These are phyloP conservation scores for Dinothrombium tinctorium DNA, from an alignment of 1,140 invertebrate species.

Conservation along the genomic window DNA sequence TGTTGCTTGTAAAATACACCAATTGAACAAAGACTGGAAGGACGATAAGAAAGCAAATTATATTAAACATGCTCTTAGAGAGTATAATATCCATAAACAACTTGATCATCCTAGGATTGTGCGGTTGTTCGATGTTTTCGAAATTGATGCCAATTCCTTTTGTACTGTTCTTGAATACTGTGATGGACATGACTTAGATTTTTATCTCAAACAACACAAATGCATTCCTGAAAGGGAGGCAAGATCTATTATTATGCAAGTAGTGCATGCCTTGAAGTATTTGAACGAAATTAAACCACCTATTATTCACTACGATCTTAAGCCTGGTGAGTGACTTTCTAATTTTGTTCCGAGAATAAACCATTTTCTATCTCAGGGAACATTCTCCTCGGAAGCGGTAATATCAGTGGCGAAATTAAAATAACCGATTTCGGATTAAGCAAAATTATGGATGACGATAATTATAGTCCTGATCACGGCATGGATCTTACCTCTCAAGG, in stretches of 20 bases:
- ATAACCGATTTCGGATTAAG: conserved; percentile 98
- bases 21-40: conserved; percentile 99
- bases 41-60: conserved; percentile 99
- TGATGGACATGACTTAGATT: conserved; percentile 99
- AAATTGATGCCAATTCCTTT: conserved; percentile 99
- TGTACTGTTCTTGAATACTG: conserved; percentile 99
- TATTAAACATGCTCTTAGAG: conserved; percentile 96
- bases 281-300: conserved; percentile 99
- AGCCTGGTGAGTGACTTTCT: conserved; percentile 43
- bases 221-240: conserved; percentile 96
- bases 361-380: conserved; percentile 26
- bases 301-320: conserved; percentile 98
- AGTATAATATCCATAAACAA: conserved; percentile 98
- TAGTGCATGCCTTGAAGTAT: conserved; percentile 94
- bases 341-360: background rate
- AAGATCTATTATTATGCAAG: conserved; percentile 85
- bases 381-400: conserved; percentile 36
- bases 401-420: conserved; percentile 84
- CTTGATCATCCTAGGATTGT: conserved; percentile 95
- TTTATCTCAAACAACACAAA: conserved; percentile 98
- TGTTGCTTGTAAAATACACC: conserved; percentile 98
- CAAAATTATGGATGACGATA: conserved; percentile 98
- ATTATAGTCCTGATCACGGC: conserved; percentile 90
- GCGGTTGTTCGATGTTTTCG: conserved; percentile 95
- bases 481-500: conserved; percentile 99